Evolutionary conservation across 2,797 vertebrate genomes (phyloP).

Genomic region (Alosa sapidissima): DNA sequence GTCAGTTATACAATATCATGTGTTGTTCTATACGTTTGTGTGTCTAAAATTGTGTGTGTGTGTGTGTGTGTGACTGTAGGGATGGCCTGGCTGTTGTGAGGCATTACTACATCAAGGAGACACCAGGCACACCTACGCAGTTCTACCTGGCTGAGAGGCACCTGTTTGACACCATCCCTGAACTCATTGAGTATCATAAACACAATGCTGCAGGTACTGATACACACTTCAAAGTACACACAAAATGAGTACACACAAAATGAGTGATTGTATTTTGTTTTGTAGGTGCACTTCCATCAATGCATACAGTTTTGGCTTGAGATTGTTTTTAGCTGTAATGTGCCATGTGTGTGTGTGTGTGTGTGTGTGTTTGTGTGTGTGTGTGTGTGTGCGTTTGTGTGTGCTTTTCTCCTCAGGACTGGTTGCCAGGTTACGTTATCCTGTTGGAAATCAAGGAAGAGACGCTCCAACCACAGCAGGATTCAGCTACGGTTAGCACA

Average conservation of each 20-base stretch:
- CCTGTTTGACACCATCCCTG: constrained; percentile 84
- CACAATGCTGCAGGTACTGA: constrained; percentile 89
- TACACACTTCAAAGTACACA: background rate
- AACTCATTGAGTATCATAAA: constrained; percentile 92
- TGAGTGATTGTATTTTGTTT: too few species aligned
- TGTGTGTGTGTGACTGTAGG: constrained; percentile 59
- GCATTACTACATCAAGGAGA: constrained; percentile 95
- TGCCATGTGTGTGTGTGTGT: background rate
- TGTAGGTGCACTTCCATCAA: too few species aligned
- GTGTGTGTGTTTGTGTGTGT: constrained; percentile 34
- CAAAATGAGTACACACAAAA: background rate
- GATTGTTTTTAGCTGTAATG: too few species aligned
- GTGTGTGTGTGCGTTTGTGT: constrained; percentile 26
- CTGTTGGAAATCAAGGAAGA: constrained; percentile 78
- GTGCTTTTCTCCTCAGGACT: constrained; percentile 74
- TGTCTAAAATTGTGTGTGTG: background rate
- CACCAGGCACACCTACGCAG: constrained; percentile 65
- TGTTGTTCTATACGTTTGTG: too few species aligned
- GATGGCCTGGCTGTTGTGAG: constrained; percentile 77
- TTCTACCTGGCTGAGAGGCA: constrained; percentile 93
- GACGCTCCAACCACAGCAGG: constrained; percentile 87
- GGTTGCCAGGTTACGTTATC: constrained; percentile 86
- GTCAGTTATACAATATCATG: background rate
- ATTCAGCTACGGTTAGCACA: constrained; percentile 88
- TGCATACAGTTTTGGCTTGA: too few species aligned